Evolutionary conservation across 2,113 vertebrate species (phyloP).

Genomic region (Prochilodus magdalenae): DNA sequence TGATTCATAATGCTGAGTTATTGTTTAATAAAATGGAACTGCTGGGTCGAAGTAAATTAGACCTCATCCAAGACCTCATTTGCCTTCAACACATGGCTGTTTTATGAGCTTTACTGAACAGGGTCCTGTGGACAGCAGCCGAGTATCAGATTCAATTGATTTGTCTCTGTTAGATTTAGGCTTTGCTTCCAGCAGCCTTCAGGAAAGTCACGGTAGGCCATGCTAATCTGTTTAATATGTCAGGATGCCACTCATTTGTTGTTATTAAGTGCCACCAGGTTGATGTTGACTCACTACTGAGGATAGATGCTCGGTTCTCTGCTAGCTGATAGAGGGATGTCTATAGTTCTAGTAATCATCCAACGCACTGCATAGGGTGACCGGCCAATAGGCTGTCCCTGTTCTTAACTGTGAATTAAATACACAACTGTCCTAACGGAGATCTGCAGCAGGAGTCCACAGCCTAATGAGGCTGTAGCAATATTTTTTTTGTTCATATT

Average conservation of each 20-base stretch:
- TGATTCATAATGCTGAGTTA: background rate
- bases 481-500: too few species aligned
- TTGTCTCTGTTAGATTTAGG: background rate
- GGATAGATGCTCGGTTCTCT: too few species aligned
- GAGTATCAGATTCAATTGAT: background rate
- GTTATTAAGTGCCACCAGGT: background rate
- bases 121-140: background rate
- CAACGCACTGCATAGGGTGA: too few species aligned
- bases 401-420: too few species aligned
- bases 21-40: background rate
- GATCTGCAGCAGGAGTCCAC: too few species aligned
- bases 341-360: too few species aligned
- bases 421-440: too few species aligned
- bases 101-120: background rate
- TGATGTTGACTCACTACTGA: too few species aligned
- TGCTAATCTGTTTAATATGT: background rate
- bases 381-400: too few species aligned
- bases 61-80: conserved; percentile 23
- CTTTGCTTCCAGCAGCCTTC: background rate
- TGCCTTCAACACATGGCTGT: background rate
- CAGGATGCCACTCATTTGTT: background rate
- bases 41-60: background rate
- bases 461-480: too few species aligned
- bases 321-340: too few species aligned
- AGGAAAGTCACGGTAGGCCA: background rate